Percentiles rank a stretch among this genome's conserved stretches.
phyloP scores from a whole-genome alignment of 2,888 invertebrate genomes.

The Nemotelus pantherinus region DNA sequence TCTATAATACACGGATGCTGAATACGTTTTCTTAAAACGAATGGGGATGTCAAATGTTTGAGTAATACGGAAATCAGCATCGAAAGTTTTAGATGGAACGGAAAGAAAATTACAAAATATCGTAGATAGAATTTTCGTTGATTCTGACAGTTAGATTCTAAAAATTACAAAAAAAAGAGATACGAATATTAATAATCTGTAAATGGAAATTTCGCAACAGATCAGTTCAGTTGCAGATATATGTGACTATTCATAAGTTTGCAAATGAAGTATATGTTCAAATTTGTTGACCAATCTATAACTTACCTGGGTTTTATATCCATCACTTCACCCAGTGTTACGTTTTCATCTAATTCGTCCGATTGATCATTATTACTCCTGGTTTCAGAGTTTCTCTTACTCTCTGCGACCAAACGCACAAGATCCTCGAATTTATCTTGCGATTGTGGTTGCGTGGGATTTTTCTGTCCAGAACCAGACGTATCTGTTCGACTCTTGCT shows the following conservation, averaged over 20 bases:
- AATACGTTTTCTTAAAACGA: too few relatives aligned
- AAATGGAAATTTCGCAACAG: not conserved
- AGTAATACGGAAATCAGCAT: too few relatives aligned
- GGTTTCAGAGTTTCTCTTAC: conserved; percentile 51
- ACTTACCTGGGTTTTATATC: conserved; percentile 66
- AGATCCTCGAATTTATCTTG: conserved; percentile 63
- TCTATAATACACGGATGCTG: too few relatives aligned
- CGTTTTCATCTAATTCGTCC: conserved; percentile 71
- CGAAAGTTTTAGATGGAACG: too few relatives aligned
- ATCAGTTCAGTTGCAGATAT: too few relatives aligned
- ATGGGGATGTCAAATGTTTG: too few relatives aligned
- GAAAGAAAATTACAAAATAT: too few relatives aligned
- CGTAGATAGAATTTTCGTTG: too few relatives aligned
- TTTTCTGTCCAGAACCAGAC: conserved; percentile 51
- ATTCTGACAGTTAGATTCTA: too few relatives aligned
- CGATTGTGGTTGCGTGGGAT: conserved; percentile 51
- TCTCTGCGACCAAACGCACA: conserved; percentile 55
- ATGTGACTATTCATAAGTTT: not conserved
- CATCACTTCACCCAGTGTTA: conserved; percentile 76
- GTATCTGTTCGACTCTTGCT: conserved; percentile 55
- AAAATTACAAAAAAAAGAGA: not conserved
- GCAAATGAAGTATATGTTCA: not conserved
- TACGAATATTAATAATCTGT: not conserved
- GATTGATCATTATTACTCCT: conserved; percentile 62
- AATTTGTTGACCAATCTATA: not conserved